Conservation (phyloP, 2,888 invertebrate genomes). For the Synanthedon formicaeformis region DNA sequence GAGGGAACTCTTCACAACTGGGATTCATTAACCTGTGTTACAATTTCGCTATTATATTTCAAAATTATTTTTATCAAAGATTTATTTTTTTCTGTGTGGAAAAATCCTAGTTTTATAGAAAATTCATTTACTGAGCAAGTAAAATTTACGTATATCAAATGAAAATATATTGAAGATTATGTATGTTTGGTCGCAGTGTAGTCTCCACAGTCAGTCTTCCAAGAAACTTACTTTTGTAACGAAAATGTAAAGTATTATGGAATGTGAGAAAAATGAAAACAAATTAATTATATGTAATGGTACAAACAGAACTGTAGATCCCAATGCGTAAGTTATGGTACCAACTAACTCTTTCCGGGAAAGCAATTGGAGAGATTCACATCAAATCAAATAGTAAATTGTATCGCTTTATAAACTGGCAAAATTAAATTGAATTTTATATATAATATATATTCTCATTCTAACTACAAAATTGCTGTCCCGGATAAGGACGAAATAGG, state of each 20-base stretch:
- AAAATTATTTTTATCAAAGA: too few relatives aligned
- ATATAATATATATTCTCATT: constrained; percentile 7
- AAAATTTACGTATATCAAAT: constrained; percentile 41
- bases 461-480: constrained; percentile 43
- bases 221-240: constrained; percentile 49
- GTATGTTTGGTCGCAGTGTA: constrained; percentile 44
- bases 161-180: constrained; percentile 38
- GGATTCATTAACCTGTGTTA: constrained; percentile 29
- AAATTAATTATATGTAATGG: constrained; percentile 6
- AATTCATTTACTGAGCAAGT: constrained; percentile 53
- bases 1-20: constrained; percentile 68
- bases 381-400: constrained; percentile 10
- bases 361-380: constrained; percentile 31
- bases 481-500: constrained; percentile 59
- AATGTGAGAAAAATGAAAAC: constrained; percentile 38
- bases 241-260: constrained; percentile 46
- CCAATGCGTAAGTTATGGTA: constrained; percentile 5
- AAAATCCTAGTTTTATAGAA: constrained; percentile 24
- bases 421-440: constrained; percentile 8
- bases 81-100: neutral
- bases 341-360: constrained; percentile 31
- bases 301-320: neutral
- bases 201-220: constrained; percentile 63
- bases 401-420: neutral
- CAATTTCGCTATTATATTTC: constrained; percentile 21